Evolutionary conservation across 2,797 vertebrate genomes (phyloP).

Genomic region (Myotis planiceps): DNA sequence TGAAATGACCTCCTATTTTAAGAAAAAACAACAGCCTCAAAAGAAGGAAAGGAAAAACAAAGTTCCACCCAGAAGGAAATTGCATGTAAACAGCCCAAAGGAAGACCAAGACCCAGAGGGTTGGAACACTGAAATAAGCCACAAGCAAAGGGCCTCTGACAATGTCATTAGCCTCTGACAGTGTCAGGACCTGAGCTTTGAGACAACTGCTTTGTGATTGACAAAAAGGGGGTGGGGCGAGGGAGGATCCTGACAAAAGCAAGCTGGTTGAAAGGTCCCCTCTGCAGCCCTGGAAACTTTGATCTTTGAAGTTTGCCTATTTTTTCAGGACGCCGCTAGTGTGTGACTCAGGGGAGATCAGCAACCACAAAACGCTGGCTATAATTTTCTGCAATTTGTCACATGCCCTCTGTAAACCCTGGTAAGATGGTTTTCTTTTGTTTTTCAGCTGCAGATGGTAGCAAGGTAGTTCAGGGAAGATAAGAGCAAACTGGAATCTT

Average conservation of each 20-base stretch:
- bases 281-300: constrained; percentile 54
- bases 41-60: constrained; percentile 82
- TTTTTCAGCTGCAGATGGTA: constrained; percentile 41
- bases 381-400: constrained; percentile 81
- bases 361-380: constrained; percentile 72
- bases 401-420: constrained; percentile 74
- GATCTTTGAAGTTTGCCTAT: constrained; percentile 67
- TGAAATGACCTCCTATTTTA: constrained; percentile 84
- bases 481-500: constrained; percentile 43
- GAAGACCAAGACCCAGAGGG: constrained; percentile 19
- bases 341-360: constrained; percentile 65
- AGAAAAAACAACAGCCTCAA: constrained; percentile 80
- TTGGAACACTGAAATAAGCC: constrained; percentile 43
- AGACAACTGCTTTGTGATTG: constrained; percentile 53
- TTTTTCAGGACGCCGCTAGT: constrained; percentile 57
- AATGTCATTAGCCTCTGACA: constrained; percentile 31
- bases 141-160: background rate
- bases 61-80: constrained; percentile 80
- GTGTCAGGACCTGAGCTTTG: constrained; percentile 51
- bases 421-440: constrained; percentile 67
- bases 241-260: constrained; percentile 54
- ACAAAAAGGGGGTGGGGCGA: constrained; percentile 38
- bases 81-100: constrained; percentile 76
- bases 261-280: constrained; percentile 32
- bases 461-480: constrained; percentile 56